Conservation (phyloP, 1,140 invertebrate species). For the Muscidifurax raptorellus region DNA sequence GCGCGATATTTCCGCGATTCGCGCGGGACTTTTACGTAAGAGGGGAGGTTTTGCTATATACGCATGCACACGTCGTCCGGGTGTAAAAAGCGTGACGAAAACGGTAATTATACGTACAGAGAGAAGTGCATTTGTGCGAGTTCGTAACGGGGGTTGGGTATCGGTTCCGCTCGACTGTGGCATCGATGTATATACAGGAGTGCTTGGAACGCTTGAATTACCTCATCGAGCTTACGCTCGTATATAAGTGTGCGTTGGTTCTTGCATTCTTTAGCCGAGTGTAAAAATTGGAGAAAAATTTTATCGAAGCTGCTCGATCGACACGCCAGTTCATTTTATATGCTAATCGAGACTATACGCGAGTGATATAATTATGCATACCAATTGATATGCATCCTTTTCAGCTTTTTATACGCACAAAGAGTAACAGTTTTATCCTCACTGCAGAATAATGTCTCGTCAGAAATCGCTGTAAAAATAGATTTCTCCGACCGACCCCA, state of each 20-base stretch:
- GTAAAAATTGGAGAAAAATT: too few species aligned
- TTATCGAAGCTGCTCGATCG: too few species aligned
- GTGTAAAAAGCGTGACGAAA: background rate
- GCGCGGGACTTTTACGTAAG: background rate
- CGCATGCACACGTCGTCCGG: background rate
- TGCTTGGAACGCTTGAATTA: background rate
- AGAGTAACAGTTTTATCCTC: too few species aligned
- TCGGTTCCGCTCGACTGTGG: background rate
- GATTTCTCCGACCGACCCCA: too few species aligned
- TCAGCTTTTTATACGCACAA: too few species aligned
- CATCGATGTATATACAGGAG: background rate
- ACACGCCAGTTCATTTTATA: background rate
- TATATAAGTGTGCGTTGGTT: too few species aligned
- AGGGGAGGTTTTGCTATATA: background rate
- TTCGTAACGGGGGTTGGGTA: background rate
- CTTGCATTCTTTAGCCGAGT: background rate
- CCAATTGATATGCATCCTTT: too few species aligned
- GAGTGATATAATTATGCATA: too few species aligned
- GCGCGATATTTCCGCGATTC: background rate
- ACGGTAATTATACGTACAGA: background rate
- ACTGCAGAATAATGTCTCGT: too few species aligned
- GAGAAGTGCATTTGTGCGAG: background rate
- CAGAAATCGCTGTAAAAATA: too few species aligned
- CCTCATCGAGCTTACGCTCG: background rate
- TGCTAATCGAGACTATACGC: too few species aligned